These are phyloP conservation scores for Ceyx cyanopectus DNA, from an alignment of 2,113 vertebrate species.

Conservation along the genomic window DNA sequence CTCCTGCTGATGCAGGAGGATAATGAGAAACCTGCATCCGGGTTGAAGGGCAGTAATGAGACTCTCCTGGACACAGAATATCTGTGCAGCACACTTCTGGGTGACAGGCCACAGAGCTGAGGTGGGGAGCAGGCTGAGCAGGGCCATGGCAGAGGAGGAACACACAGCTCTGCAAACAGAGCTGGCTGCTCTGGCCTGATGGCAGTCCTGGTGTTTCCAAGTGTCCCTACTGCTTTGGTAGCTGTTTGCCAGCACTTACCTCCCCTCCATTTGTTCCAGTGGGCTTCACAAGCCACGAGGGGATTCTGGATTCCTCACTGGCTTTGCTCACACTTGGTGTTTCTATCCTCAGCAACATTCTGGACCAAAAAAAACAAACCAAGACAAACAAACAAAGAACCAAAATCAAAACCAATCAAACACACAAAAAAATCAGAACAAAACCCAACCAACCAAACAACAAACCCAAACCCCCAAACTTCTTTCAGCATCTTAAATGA, in stretches of 20 bases:
- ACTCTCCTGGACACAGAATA: conserved; percentile 62
- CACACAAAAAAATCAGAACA: too few relatives aligned
- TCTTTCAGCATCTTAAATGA: background rate
- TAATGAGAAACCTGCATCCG: conserved; percentile 53
- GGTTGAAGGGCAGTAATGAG: conserved; percentile 65
- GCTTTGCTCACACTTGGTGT: background rate
- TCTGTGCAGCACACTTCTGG: conserved; percentile 63
- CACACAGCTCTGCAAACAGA: background rate
- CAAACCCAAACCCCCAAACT: background rate
- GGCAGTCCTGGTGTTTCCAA: background rate
- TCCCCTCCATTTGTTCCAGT: background rate
- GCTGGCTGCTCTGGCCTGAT: background rate
- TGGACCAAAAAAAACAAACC: background rate
- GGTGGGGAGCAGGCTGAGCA: conserved; percentile 15
- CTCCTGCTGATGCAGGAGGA: conserved; percentile 53
- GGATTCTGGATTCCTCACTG: background rate
- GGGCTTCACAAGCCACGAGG: background rate
- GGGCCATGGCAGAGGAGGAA: background rate
- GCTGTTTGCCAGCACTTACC: background rate
- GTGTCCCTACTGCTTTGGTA: background rate
- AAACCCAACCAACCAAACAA: too few relatives aligned
- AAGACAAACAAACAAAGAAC: background rate
- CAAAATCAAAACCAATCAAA: background rate
- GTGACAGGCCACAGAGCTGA: conserved; percentile 5
- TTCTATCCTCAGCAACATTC: background rate